Evolutionary conservation across 2,797 vertebrate species (phyloP).

Genomic region (Merluccius polli): DNA sequence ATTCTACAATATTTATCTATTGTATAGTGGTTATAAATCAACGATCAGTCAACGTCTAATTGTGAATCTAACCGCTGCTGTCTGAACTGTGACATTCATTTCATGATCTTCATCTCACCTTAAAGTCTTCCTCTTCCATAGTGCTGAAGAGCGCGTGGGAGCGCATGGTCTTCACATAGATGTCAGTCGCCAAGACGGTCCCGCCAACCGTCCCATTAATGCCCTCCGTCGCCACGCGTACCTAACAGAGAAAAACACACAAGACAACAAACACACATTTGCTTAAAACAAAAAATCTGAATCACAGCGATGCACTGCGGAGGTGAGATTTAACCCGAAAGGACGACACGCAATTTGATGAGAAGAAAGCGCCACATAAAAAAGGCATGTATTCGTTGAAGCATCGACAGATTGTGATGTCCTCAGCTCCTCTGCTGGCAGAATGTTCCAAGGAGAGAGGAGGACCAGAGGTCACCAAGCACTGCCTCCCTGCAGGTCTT

Average conservation of each 20-base stretch:
- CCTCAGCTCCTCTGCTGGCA: not conserved
- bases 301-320: too few relatives aligned
- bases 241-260: conserved; percentile 62
- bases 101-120: conserved; percentile 70
- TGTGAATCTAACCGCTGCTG: not conserved
- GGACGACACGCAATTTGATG: not conserved
- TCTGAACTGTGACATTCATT: not conserved
- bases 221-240: conserved; percentile 89
- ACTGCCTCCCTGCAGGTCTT: not conserved
- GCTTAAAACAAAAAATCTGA: too few relatives aligned
- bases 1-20: not conserved
- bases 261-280: not conserved
- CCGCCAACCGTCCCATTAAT: conserved; percentile 96
- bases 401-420: not conserved
- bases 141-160: conserved; percentile 80
- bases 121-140: conserved; percentile 85
- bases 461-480: not conserved
- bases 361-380: not conserved
- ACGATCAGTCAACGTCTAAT: not conserved
- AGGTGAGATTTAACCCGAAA: too few relatives aligned
- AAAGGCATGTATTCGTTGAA: not conserved
- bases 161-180: conserved; percentile 83
- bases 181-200: conserved; percentile 74
- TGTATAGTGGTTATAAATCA: not conserved
- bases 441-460: not conserved